Conservation (phyloP, 2,888 invertebrate genomes). For the Asteroscopus sphinx region DNA sequence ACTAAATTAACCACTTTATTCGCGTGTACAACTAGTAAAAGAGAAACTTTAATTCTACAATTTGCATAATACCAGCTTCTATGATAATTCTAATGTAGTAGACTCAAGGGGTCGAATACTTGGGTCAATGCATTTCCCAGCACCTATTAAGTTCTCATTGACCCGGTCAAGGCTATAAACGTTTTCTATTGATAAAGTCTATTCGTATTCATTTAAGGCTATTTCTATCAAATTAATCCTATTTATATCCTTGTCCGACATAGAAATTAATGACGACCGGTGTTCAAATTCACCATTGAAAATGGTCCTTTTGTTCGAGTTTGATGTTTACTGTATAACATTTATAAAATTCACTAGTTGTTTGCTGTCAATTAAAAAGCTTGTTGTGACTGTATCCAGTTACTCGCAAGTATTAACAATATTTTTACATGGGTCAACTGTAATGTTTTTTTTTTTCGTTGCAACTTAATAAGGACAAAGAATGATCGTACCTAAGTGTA, state of each 20-base stretch:
- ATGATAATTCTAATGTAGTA: conserved; percentile 24
- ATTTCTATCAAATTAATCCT: conserved; percentile 16
- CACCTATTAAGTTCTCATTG: conserved; percentile 1
- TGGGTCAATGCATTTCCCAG: conserved; percentile 1
- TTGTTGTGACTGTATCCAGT: conserved; percentile 33
- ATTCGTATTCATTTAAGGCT: background rate
- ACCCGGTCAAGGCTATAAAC: conserved; percentile 10
- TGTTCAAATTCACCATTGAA: background rate
- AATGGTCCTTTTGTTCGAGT: conserved; percentile 9
- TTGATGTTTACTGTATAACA: conserved; percentile 3
- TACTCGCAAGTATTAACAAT: conserved; percentile 28
- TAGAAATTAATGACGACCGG: conserved; percentile 1
- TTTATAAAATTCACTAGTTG: conserved; percentile 24
- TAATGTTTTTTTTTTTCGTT: conserved; percentile 30
- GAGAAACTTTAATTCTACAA: conserved; percentile 40
- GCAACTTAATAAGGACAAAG: conserved; percentile 35
- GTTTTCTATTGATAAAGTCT: conserved; percentile 17
- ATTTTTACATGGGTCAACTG: conserved; percentile 31
- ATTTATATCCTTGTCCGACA: conserved; percentile 1
- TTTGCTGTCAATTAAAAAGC: conserved; percentile 45
- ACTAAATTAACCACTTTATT: conserved; percentile 19
- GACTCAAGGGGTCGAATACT: background rate
- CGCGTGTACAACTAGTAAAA: conserved; percentile 23
- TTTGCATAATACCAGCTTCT: conserved; percentile 27
- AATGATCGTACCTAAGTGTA: conserved; percentile 41